Evolutionary conservation across 2,113 vertebrate species (phyloP), one percentile per base, ranked within the genome.

Genomic region (Atractosteus spatula): DNA sequence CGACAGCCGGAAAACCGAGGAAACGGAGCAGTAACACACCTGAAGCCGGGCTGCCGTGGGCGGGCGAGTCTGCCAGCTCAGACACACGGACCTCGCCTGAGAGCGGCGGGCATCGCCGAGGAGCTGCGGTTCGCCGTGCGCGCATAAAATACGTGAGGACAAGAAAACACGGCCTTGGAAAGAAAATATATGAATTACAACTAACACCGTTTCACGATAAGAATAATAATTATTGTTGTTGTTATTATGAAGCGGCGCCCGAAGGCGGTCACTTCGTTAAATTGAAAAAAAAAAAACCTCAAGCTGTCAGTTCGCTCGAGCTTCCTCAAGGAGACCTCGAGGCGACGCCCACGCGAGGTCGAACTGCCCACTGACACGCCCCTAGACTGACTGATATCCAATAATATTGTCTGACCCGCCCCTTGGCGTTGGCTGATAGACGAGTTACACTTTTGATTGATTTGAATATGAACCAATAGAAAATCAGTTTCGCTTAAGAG

Each of bases 251-350:
- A 66, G 59, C 44, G 47, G 57, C 68, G 55, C 17, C 41, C 3
- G 45, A 41, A 42, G 51, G 65, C 69, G 29, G 69, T 71, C 55
- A 44, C 68, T 56, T 71, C 67, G 55, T 68, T 61, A 80, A 76
- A 69, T 70, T 55, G 57, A 70, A 74, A 76, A 78, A 68, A 68
- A 62, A 67, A 80, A 71, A 41, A 55, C 57, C 29, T 55, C 8
- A 66, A 41, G 62, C 78, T 77, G 78, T 76, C 81, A 74, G 69
- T 69, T 62, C 64, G 68, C 61, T 41, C 17, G 70, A 79, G 77
- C 77, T 85, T 85, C 83, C 80, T 82, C 81, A 76, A 79, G 75
- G 74, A 79, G 72, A 73, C 73, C 72, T 47, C 51, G 44, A 45
- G 74, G 72, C 67, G 63, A 81, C 79, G 80, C 80, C 79, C 73